Percentiles rank a stretch among this genome's conserved stretches.
Conservation (phyloP, 2,113 vertebrate species). For the Tylochromis polylepis region DNA sequence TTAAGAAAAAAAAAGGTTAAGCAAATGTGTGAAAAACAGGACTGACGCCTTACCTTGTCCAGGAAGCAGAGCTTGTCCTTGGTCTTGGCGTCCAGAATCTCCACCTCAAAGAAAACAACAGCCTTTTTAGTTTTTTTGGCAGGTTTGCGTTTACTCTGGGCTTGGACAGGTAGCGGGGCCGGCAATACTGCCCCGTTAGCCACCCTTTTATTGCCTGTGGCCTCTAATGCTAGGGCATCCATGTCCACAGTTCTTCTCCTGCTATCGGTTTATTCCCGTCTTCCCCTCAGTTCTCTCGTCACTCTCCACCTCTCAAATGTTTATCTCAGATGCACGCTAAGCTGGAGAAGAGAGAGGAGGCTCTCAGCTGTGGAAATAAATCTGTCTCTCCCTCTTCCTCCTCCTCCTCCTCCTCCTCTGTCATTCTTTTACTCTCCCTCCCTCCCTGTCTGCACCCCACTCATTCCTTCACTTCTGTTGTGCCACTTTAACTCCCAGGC, state of each 20-base stretch:
- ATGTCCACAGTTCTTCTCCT: slow-evolving; percentile 64
- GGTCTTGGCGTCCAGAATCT: slow-evolving; percentile 92
- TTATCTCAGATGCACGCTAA: slow-evolving; percentile 8
- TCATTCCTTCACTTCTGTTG: slow-evolving; percentile 51
- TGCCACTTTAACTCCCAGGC: slow-evolving; percentile 52
- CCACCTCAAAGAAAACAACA: slow-evolving; percentile 96
- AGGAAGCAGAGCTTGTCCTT: slow-evolving; percentile 95
- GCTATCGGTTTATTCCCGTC: slow-evolving; percentile 13
- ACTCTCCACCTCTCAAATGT: slow-evolving; percentile 4
- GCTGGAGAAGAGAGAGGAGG: slow-evolving; percentile 22
- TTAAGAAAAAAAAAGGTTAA: neutral
- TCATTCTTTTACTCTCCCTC: neutral
- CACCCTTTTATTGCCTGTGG: slow-evolving; percentile 62
- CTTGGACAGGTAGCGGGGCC: neutral
- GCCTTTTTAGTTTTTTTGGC: slow-evolving; percentile 85
- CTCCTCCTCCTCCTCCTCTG: slow-evolving; percentile 24
- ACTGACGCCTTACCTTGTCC: slow-evolving; percentile 82
- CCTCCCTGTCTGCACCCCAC: neutral
- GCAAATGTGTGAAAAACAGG: neutral
- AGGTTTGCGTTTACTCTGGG: slow-evolving; percentile 68
- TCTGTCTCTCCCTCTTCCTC: slow-evolving; percentile 39
- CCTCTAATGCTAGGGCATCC: slow-evolving; percentile 75
- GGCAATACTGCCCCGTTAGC: neutral
- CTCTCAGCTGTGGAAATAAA: slow-evolving; percentile 74
- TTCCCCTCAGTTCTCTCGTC: neutral